phyloP scores from a whole-genome alignment of 2,113 vertebrate species.

The Ctenomys sociabilis region DNA sequence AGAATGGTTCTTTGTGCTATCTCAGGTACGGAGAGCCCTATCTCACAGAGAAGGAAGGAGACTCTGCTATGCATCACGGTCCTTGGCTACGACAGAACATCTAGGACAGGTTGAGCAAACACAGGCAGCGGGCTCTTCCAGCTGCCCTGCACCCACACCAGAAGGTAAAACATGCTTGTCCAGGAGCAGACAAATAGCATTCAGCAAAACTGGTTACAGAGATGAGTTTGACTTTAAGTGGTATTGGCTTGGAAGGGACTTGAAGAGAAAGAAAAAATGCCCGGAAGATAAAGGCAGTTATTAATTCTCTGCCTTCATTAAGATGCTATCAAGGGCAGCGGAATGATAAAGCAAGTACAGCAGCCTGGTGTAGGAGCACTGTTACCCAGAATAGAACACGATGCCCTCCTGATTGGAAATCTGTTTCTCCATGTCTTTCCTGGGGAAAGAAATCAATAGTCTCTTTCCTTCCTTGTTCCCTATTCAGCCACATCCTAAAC shows the following conservation, averaged over 20 bases:
- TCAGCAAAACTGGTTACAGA: neutral
- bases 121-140: neutral
- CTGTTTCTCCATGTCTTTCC: neutral
- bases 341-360: neutral
- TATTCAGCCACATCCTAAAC: neutral
- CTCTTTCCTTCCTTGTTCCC: no score
- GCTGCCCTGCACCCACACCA: neutral
- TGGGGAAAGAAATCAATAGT: neutral
- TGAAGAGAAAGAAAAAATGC: constrained; percentile 56
- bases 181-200: constrained; percentile 4
- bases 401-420: neutral
- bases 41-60: neutral
- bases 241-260: constrained; percentile 26
- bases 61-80: neutral
- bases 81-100: neutral
- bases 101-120: neutral
- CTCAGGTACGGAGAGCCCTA: neutral
- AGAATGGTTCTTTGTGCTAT: neutral
- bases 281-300: constrained; percentile 2
- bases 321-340: neutral
- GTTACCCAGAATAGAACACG: neutral
- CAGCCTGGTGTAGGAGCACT: neutral
- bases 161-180: neutral
- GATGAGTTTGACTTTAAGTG: constrained; percentile 61
- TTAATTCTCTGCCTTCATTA: constrained; percentile 30